These are phyloP conservation scores for Poeciliopsis prolifica DNA, from an alignment of 2,113 vertebrate species.

Conservation along the genomic window DNA sequence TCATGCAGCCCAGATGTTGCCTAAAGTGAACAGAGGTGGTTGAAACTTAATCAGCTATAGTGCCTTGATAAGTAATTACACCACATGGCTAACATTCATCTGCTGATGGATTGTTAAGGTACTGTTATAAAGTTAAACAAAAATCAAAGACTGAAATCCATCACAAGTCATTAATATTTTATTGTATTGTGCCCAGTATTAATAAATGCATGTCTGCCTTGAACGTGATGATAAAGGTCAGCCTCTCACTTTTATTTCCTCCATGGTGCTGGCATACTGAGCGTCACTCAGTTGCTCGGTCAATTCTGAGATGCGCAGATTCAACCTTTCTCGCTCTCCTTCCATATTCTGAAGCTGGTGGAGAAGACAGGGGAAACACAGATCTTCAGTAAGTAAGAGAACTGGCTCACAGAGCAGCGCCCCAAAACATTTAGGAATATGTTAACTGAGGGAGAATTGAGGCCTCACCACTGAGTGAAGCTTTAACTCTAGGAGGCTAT, in stretches of 20 bases:
- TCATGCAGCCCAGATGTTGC: slow-evolving; percentile 61
- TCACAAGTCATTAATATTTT: not conserved
- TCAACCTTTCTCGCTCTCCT: slow-evolving; percentile 75
- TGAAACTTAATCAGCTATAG: slow-evolving; percentile 17
- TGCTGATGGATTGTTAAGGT: too few species aligned
- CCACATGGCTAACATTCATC: too few species aligned
- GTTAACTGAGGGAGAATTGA: not conserved
- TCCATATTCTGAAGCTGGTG: slow-evolving; percentile 75
- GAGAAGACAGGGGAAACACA: slow-evolving; percentile 7
- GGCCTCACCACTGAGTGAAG: slow-evolving; percentile 77
- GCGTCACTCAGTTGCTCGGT: slow-evolving; percentile 74
- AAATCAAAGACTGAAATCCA: not conserved
- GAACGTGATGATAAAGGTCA: not conserved
- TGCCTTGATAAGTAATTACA: not conserved
- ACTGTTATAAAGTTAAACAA: not conserved
- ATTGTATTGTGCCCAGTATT: not conserved
- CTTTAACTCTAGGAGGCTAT: slow-evolving; percentile 74
- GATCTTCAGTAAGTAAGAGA: not conserved
- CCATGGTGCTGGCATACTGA: slow-evolving; percentile 72
- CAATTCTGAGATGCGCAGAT: slow-evolving; percentile 74
- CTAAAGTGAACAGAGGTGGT: slow-evolving; percentile 44
- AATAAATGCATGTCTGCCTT: not conserved
- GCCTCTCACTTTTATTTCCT: slow-evolving; percentile 77
- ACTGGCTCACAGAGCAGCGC: not conserved
- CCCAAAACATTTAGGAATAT: not conserved